These are phyloP conservation scores for Pocota personata DNA, from an alignment of 2,888 invertebrate species.

Conservation along the genomic window DNA sequence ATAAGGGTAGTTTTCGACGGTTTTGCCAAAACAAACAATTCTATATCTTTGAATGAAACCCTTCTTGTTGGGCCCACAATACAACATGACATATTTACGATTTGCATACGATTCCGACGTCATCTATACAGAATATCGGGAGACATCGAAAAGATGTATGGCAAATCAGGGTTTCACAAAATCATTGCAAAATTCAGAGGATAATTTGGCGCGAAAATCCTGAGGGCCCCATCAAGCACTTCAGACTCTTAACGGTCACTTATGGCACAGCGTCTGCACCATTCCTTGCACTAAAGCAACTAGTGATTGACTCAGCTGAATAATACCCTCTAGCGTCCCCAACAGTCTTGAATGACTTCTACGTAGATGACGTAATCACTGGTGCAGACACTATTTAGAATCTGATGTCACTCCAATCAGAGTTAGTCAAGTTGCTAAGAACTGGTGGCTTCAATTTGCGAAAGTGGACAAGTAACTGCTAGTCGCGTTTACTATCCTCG, in stretches of 20 bases:
- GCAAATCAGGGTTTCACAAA: slow-evolving; percentile 33
- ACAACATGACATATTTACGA: slow-evolving; percentile 29
- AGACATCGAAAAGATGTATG: slow-evolving; percentile 63
- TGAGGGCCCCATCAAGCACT: slow-evolving; percentile 27
- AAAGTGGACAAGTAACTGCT: background rate
- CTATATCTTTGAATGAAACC: slow-evolving; percentile 23
- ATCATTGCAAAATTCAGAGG: slow-evolving; percentile 17
- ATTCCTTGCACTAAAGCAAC: slow-evolving; percentile 61
- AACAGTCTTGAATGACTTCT: no score
- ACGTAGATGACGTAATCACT: no score
- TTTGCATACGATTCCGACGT: slow-evolving; percentile 29
- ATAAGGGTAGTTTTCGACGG: slow-evolving; percentile 57
- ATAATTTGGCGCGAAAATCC: slow-evolving; percentile 50
- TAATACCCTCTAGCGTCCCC: slow-evolving; percentile 45
- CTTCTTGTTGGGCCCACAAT: slow-evolving; percentile 50
- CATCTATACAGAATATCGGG: slow-evolving; percentile 47
- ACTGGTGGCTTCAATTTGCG: background rate
- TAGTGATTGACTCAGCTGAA: slow-evolving; percentile 58
- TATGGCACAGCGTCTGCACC: slow-evolving; percentile 61
- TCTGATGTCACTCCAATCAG: background rate
- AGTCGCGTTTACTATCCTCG: background rate
- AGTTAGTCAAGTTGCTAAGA: background rate
- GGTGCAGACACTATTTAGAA: background rate
- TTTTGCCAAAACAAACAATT: background rate
- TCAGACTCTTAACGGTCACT: slow-evolving; percentile 45